Base-by-base conservation (phyloP, 2,888 invertebrate species). In the Ophion ventricosus region DNA sequence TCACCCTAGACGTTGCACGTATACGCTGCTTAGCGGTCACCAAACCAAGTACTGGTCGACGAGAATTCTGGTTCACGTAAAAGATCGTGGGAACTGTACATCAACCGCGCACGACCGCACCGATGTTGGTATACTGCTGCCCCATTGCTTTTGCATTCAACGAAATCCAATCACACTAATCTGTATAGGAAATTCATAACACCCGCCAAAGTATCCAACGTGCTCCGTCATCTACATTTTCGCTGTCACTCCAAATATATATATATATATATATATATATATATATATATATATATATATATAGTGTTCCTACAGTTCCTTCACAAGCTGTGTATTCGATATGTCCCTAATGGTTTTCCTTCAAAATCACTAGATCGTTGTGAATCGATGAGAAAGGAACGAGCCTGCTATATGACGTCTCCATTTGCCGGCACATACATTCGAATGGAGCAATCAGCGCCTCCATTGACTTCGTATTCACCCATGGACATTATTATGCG, bases 371-470 rank as follows among this genome's bases (percentile, higher is more conserved):
- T 73, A 63, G 73, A 73, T 77, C 75, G 79, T 83, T 79, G 63
- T 78, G 67, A 83, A 83, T 80, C 20, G 72, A 40, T 11, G 26
- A 69, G 72, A 64, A 64, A 59, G 74, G 17, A 66, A 73, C 40
- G 29, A 69, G 74, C 20, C 49, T n/a, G 14, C 14, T 43, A 43
- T 43, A 43, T 75, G 81, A 84, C 81, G 59, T 81, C 74, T 78
- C 40, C 49, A 81, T 84, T 78, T 81, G 59, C 54, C n/a, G 59
- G 61, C 40, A 10, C 23, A 43, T 76, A 11, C 14, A 67, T 64
- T n/a, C 69, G 81, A 84, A 81, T 81, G 59, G 74, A 64, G 78
- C 84, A 81, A 84, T 84, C 84, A 81, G 74, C 57, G 17, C 43
- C 43, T 70, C 75, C 59, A 84, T 84, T 81, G 73, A 81, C 29